Percentiles rank a stretch among this genome's conserved stretches.
phyloP scores from a whole-genome alignment of 2,888 invertebrate genomes.

The Drosophila imparisetae region DNA sequence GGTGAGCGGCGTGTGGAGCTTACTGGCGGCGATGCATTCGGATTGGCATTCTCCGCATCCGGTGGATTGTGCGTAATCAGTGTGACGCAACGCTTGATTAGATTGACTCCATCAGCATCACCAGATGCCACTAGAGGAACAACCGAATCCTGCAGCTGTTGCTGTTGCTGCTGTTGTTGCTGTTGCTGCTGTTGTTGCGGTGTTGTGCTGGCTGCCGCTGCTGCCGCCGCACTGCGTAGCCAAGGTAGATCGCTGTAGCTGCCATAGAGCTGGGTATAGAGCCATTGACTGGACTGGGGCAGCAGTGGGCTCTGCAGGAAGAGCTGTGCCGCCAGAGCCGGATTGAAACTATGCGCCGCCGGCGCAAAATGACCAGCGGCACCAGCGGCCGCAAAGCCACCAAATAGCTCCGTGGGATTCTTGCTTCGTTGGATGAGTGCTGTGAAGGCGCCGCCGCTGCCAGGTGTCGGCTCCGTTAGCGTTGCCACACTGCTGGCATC shows the following conservation, averaged over 20 bases:
- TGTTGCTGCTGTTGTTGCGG: slow-evolving; percentile 43
- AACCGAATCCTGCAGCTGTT: slow-evolving; percentile 33
- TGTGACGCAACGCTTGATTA: slow-evolving; percentile 83
- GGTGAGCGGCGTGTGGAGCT: slow-evolving; percentile 86
- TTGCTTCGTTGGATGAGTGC: slow-evolving; percentile 84
- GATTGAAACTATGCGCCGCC: slow-evolving; percentile 85
- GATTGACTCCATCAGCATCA: slow-evolving; percentile 79
- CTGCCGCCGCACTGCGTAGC: slow-evolving; percentile 86
- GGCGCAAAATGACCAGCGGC: slow-evolving; percentile 85
- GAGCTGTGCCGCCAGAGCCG: slow-evolving; percentile 88
- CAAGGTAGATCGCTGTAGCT: slow-evolving; percentile 89
- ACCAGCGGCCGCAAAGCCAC: slow-evolving; percentile 85
- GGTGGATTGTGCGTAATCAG: slow-evolving; percentile 82
- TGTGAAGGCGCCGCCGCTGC: slow-evolving; percentile 83
- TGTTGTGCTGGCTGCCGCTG: slow-evolving; percentile 79
- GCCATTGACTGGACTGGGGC: slow-evolving; percentile 91
- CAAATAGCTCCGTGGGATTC: slow-evolving; percentile 82
- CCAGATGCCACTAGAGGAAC: slow-evolving; percentile 19
- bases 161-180: slow-evolving; percentile 54
- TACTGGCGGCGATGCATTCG: slow-evolving; percentile 84
- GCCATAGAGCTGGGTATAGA: slow-evolving; percentile 91
- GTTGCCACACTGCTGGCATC: slow-evolving; percentile 54
- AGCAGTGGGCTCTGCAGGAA: slow-evolving; percentile 90
- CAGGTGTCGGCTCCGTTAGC: slow-evolving; percentile 52
- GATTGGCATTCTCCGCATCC: slow-evolving; percentile 82